Conservation (phyloP, 2,797 vertebrate species). For the Ctenopoma multispine region DNA sequence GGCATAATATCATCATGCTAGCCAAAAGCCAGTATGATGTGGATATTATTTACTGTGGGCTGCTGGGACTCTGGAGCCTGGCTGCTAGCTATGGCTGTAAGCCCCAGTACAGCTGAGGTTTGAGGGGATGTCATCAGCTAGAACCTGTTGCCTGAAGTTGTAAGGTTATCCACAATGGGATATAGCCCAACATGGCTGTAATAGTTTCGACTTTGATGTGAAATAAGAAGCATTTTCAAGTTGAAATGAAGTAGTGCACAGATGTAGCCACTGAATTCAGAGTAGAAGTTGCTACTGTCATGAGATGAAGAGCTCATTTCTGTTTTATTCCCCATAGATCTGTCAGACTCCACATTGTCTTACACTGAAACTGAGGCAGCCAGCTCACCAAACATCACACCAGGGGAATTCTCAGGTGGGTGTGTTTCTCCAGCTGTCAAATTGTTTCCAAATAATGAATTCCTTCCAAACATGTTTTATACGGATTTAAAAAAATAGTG, state of each 20-base stretch:
- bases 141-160: conserved; percentile 22
- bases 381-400: conserved; percentile 91
- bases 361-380: conserved; percentile 99
- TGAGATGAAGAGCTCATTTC: conserved; percentile 45
- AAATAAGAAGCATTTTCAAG: neutral
- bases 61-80: conserved; percentile 62
- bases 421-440: conserved; percentile 56
- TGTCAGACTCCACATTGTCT: conserved; percentile 99
- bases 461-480: conserved; percentile 12
- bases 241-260: neutral
- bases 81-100: conserved; percentile 51
- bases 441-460: conserved; percentile 26
- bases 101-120: conserved; percentile 47
- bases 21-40: conserved; percentile 68
- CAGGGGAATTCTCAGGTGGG: conserved; percentile 97
- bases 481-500: conserved; percentile 35
- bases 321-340: conserved; percentile 84
- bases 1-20: conserved; percentile 88
- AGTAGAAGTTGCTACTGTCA: neutral
- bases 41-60: conserved; percentile 54
- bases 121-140: conserved; percentile 48
- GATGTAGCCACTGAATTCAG: neutral
- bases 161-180: conserved; percentile 25
- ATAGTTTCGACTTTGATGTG: conserved; percentile 12
- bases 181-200: conserved; percentile 11